phyloP scores from a whole-genome alignment of 2,113 vertebrate genomes.

The Rostratula benghalensis region DNA sequence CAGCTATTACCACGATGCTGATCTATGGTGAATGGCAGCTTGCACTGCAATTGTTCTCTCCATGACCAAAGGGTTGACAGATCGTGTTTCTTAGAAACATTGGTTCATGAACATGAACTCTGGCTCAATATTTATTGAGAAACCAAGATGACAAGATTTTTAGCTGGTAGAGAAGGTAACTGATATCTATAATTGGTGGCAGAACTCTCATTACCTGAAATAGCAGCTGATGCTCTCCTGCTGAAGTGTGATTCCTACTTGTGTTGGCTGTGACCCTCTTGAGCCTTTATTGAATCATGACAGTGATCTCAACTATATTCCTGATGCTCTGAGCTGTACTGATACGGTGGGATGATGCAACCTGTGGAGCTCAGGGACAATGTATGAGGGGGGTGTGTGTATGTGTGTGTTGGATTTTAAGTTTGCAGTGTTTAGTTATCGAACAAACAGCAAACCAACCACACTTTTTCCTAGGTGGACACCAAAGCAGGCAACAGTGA shows the following conservation, averaged over 20 bases:
- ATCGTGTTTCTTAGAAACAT: not conserved
- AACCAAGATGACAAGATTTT: not conserved
- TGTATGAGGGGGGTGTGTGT: accelerated
- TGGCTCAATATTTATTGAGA: not conserved
- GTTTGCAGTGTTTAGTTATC: not conserved
- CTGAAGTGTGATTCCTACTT: not conserved
- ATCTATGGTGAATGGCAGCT: not conserved
- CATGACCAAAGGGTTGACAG: accelerated
- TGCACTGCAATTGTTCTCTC: not conserved
- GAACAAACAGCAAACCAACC: not conserved
- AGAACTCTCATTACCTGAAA: not conserved
- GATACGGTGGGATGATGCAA: accelerated
- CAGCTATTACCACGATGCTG: not conserved
- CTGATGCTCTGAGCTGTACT: not conserved
- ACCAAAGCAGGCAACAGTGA: not conserved
- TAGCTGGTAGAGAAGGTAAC: not conserved
- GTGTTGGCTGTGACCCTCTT: not conserved
- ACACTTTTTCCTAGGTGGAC: not conserved
- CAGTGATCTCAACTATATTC: not conserved
- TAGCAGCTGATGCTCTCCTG: not conserved
- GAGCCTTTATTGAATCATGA: not conserved
- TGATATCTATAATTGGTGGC: not conserved
- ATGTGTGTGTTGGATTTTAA: not conserved
- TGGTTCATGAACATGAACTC: not conserved
- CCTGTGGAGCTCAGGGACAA: not conserved